phyloP scores from a whole-genome alignment of 2,113 vertebrate species.

The Stigmatopora argus region DNA sequence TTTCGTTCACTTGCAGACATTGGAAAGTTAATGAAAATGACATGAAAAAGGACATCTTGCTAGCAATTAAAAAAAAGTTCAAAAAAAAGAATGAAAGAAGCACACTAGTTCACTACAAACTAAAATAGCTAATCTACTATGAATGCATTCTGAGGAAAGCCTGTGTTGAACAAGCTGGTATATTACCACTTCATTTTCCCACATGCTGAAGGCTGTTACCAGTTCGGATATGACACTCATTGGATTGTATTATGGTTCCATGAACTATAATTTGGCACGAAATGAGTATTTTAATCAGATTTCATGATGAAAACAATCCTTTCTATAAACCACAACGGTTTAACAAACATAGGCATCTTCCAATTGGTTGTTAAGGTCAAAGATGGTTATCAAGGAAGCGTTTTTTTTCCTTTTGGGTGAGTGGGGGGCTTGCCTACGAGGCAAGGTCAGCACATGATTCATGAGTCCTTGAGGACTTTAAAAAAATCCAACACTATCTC shows the following conservation, averaged over 20 bases:
- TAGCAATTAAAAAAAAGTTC: neutral
- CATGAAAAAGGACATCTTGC: neutral
- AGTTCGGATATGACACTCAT: too few relatives aligned
- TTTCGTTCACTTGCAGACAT: neutral
- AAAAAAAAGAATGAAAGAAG: neutral
- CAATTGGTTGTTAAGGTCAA: neutral
- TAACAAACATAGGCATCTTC: neutral
- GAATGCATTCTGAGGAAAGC: neutral
- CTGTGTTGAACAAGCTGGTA: neutral
- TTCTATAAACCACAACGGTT: neutral
- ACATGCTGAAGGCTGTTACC: too few relatives aligned
- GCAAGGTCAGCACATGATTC: neutral
- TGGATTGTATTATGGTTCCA: too few relatives aligned
- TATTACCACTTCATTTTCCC: neutral
- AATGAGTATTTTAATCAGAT: too few relatives aligned
- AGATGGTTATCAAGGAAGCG: constrained; percentile 1
- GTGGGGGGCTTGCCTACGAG: neutral
- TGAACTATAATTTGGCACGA: too few relatives aligned
- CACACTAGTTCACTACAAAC: neutral
- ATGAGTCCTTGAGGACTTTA: neutral
- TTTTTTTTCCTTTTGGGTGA: too few relatives aligned
- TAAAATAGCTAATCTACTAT: neutral
- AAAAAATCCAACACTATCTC: neutral
- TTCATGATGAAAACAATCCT: too few relatives aligned
- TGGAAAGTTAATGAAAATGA: neutral